These are phyloP conservation scores for Anneissia japonica DNA, from an alignment of 35 echinoderm and acorn worm species.

Conservation along the genomic window DNA sequence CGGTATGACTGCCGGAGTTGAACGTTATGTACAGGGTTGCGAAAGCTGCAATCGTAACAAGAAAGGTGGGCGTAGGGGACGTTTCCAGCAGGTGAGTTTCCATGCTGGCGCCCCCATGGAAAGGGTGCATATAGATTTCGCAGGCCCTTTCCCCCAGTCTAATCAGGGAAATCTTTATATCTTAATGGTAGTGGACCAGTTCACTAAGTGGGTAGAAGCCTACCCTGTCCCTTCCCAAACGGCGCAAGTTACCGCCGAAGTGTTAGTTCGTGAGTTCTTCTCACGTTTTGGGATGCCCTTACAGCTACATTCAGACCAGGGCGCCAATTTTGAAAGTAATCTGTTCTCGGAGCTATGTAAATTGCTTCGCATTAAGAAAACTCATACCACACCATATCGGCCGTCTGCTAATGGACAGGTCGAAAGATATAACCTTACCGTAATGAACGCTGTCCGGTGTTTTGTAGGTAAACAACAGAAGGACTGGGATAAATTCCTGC, in stretches of 20 bases:
- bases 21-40: not conserved
- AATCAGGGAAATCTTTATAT: conserved; percentile 17
- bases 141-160: not conserved
- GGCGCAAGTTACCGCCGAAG: conserved; percentile 14
- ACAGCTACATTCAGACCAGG: conserved; percentile 32
- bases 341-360: conserved; percentile 13
- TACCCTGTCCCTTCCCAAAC: conserved; percentile 6
- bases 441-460: conserved; percentile 46
- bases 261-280: conserved; percentile 26
- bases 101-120: conserved; percentile 9
- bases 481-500: conserved; percentile 16
- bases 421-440: conserved; percentile 40
- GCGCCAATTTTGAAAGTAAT: conserved; percentile 40
- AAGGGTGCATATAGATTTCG: conserved; percentile 5
- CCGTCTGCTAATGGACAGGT: conserved; percentile 41
- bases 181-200: conserved; percentile 29
- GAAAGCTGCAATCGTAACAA: not conserved
- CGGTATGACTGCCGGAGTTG: not conserved
- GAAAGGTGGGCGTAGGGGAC: too few species aligned
- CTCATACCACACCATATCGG: conserved; percentile 23
- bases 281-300: conserved; percentile 32
- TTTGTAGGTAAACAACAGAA: conserved; percentile 18
- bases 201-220: conserved; percentile 30
- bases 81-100: not conserved
- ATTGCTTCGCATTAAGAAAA: conserved; percentile 33